Evolutionary conservation across 2,888 invertebrate species (phyloP).

Genomic region (Cerastoderma edule): DNA sequence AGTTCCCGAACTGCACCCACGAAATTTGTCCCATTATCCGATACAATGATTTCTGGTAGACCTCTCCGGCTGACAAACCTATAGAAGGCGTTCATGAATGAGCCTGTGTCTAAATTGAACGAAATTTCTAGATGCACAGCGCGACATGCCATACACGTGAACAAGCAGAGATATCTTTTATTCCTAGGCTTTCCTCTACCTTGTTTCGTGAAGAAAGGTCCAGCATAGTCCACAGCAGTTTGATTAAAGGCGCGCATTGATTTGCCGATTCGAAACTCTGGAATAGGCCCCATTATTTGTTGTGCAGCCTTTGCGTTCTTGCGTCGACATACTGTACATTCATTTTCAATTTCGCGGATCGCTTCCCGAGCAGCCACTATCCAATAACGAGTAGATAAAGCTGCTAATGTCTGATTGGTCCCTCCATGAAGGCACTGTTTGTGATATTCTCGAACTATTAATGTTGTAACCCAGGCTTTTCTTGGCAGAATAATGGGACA

Average conservation of each 20-base stretch:
- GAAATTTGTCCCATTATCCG: slow-evolving; percentile 51
- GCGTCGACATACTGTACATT: slow-evolving; percentile 33
- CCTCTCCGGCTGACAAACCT: slow-evolving; percentile 42
- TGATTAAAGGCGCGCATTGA: slow-evolving; percentile 27
- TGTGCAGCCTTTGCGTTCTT: slow-evolving; percentile 17
- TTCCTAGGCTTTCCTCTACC: slow-evolving; percentile 31
- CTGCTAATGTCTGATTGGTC: slow-evolving; percentile 12
- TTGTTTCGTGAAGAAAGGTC: slow-evolving; percentile 31
- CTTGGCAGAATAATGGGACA: slow-evolving; percentile 52
- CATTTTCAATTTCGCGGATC: slow-evolving; percentile 28
- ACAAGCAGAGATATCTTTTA: slow-evolving; percentile 34
- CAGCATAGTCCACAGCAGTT: slow-evolving; percentile 31
- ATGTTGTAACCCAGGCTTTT: not conserved
- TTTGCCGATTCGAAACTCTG: slow-evolving; percentile 15
- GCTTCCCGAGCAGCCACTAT: not conserved
- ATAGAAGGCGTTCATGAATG: slow-evolving; percentile 43
- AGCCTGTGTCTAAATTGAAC: slow-evolving; percentile 41
- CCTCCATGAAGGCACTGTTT: not conserved
- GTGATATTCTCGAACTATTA: not conserved
- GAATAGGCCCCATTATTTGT: slow-evolving; percentile 37
- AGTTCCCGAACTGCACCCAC: slow-evolving; percentile 28
- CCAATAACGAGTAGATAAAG: not conserved
- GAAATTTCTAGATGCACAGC: slow-evolving; percentile 50
- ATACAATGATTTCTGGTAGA: slow-evolving; percentile 34
- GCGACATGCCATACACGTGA: slow-evolving; percentile 39